These are phyloP conservation scores for Mylabris phalerata DNA, from an alignment of 1,140 invertebrate genomes.

Conservation along the genomic window DNA sequence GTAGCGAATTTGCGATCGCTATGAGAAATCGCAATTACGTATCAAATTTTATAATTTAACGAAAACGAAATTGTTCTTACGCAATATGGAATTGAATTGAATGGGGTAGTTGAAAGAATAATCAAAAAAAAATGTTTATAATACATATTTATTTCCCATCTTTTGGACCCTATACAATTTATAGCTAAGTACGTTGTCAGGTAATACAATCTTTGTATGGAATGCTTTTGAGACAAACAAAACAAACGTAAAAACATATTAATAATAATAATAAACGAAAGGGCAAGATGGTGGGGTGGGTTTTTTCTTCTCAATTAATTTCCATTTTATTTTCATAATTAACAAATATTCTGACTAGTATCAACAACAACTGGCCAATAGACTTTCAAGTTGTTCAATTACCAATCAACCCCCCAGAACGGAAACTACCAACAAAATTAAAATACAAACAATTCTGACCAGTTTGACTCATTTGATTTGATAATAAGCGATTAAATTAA, in stretches of 20 bases:
- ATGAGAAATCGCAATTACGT: too few relatives aligned
- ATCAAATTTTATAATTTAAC: too few relatives aligned
- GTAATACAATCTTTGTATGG: constrained; percentile 45
- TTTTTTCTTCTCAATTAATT: constrained; percentile 22
- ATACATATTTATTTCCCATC: constrained; percentile 46
- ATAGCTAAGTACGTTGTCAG: constrained; percentile 46
- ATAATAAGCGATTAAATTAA: too few relatives aligned
- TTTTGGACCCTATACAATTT: constrained; percentile 46
- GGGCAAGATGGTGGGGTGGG: constrained; percentile 40
- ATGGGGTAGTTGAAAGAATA: too few relatives aligned
- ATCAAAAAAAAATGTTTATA: constrained; percentile 20
- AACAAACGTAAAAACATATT: too few relatives aligned
- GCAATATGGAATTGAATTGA: too few relatives aligned
- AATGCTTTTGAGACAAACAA: constrained; percentile 40
- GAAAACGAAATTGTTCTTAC: too few relatives aligned
- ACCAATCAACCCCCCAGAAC: too few relatives aligned
- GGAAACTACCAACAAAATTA: too few relatives aligned
- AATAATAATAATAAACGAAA: neutral
- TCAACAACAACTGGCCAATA: constrained; percentile 34
- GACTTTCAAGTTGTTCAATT: neutral
- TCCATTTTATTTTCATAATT: too few relatives aligned
- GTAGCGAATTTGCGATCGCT: too few relatives aligned
- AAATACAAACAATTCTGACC: neutral
- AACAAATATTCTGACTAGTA: constrained; percentile 42
- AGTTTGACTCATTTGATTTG: too few relatives aligned